Evolutionary conservation across 1,140 invertebrate species (phyloP).

Genomic region (Melipona quadrifasciata): DNA sequence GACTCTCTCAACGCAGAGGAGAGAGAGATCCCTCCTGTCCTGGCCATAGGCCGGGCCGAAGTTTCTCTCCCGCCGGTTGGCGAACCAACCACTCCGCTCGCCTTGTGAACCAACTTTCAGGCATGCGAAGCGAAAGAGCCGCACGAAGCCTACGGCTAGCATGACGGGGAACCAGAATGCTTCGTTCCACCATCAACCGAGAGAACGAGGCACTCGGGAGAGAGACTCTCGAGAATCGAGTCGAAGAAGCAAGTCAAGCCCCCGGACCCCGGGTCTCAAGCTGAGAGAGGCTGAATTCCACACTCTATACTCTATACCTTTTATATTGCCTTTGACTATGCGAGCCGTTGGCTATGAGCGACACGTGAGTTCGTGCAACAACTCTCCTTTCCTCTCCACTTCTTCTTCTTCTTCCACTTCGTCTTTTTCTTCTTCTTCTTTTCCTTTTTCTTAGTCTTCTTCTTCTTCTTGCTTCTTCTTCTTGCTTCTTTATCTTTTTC

Average conservation of each 20-base stretch:
- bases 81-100: slow-evolving; percentile 3
- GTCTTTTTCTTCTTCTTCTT: neutral
- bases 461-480: neutral
- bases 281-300: slow-evolving; percentile 80
- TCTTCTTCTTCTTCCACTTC: no score
- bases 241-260: slow-evolving; percentile 66
- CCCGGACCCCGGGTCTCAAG: slow-evolving; percentile 71
- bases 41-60: neutral
- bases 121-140: slow-evolving; percentile 54
- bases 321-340: slow-evolving; percentile 77
- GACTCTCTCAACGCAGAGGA: neutral
- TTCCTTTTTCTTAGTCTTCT: neutral
- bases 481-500: neutral
- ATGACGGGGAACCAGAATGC: slow-evolving; percentile 77
- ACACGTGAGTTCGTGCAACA: slow-evolving; percentile 64
- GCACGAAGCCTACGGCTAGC: slow-evolving; percentile 78
- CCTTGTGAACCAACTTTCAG: slow-evolving; percentile 64
- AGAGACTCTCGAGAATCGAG: slow-evolving; percentile 49
- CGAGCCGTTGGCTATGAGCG: slow-evolving; percentile 72
- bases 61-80: slow-evolving; percentile 17
- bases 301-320: slow-evolving; percentile 77
- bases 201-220: slow-evolving; percentile 45
- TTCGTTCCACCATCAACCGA: slow-evolving; percentile 73
- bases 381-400: neutral
- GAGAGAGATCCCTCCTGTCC: slow-evolving; percentile 14